Evolutionary conservation across 2,888 invertebrate species (phyloP), one percentile per base, ranked within the genome.

Genomic region (Geotrupes spiniger): DNA sequence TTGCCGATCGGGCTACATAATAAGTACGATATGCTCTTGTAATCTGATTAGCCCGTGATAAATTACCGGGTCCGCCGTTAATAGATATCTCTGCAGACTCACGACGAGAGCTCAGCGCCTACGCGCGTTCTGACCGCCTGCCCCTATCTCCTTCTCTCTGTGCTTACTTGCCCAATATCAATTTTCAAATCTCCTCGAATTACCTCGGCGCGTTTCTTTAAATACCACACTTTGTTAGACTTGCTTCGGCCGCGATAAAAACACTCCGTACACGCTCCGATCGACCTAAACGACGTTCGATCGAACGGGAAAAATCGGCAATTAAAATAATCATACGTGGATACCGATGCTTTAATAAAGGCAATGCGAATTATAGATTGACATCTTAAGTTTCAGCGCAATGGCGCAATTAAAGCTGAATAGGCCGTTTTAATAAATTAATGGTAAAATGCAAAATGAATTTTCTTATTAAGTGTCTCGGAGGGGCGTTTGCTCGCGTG

Each of bases 21-120:
- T 63, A 65, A 63, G 63, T 59, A 54, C 65, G 66, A 66, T 66
- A 66, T 63, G 43, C 49, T 42, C 42, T 61, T 57, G 62, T 65
- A 68, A 69, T 69, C 69, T 62, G 69, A 69, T 69, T 68, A 64
- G 61, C 62, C 21, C 62, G 63, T 69, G 69, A 70, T 69, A 68
- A 70, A 70, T 70, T 69, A 65, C 66, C 60, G 54, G 57, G 60
- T 57, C 58, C 61, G 61, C 58, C 60, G 67, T 66, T 67, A 70
- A 70, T 68, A 70, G 69, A 69, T 70, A 70, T 68, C 67, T 64
- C 63, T 61, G 63, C 61, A 59, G 59, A 61, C 65, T 67, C 69
- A 68, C 69, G 69, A 49, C 40, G 37, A 40, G 46, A 42, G 25
- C 38, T 31, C 45, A 49, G 49, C 49, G 49, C 49, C 49, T 49